A percentile compares a stretch with the other conserved stretches of the same genome.
phyloP scores from a whole-genome alignment of 2,888 invertebrate species.

The Papilio elwesi region DNA sequence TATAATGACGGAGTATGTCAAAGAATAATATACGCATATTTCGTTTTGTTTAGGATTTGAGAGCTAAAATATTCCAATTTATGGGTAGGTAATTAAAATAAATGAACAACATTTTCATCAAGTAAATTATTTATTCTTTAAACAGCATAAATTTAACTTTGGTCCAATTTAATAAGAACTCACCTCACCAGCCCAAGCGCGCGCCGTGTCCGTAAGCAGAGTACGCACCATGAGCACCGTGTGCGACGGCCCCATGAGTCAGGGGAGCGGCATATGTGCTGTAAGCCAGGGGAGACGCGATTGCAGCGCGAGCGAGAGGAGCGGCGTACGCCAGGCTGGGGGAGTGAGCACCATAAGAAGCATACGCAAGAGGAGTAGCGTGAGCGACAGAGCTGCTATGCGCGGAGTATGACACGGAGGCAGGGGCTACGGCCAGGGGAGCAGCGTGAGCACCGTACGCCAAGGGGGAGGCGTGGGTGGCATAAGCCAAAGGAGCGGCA shows the following conservation, averaged over 20 bases:
- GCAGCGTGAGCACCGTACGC: slow-evolving; percentile 46
- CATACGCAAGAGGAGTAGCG: slow-evolving; percentile 18
- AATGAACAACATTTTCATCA: background rate
- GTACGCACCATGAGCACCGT: slow-evolving; percentile 54
- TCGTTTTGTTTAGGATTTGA: too few species aligned
- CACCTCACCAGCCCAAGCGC: slow-evolving; percentile 45
- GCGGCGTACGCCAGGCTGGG: slow-evolving; percentile 34
- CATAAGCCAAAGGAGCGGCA: slow-evolving; percentile 47
- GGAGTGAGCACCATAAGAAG: slow-evolving; percentile 11
- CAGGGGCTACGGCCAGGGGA: slow-evolving; percentile 55
- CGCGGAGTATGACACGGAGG: slow-evolving; percentile 58
- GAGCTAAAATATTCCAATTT: too few species aligned
- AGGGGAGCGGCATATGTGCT: slow-evolving; percentile 43
- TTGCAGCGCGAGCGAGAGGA: background rate
- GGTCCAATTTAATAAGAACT: slow-evolving; percentile 8
- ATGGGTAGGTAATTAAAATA: background rate
- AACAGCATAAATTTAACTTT: slow-evolving; percentile 23
- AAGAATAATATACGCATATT: too few species aligned
- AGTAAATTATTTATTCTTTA: slow-evolving; percentile 20
- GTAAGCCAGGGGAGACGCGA: slow-evolving; percentile 43
- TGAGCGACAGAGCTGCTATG: slow-evolving; percentile 21
- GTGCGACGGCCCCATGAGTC: slow-evolving; percentile 45
- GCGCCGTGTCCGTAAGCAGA: slow-evolving; percentile 50
- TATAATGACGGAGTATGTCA: too few species aligned
- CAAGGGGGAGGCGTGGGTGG: slow-evolving; percentile 42